Base-by-base conservation (phyloP, 2,113 vertebrate genomes). In the Oceanites oceanicus region DNA sequence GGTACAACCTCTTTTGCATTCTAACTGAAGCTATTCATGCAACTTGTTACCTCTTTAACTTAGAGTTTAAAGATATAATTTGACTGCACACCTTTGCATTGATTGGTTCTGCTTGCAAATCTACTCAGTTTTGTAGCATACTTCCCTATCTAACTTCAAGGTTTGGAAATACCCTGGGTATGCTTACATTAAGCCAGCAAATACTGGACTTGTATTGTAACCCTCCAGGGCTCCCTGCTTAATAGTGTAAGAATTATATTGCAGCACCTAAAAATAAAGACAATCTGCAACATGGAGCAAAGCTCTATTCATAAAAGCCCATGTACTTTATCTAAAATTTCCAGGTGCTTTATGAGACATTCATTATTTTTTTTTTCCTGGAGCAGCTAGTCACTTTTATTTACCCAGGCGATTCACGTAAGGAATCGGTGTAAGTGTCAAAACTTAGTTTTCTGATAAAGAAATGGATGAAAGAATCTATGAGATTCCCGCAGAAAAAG, bases 371-470 rank as follows among this genome's bases (percentile, higher is more conserved):
- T 82, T 72, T 52, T 61, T 49, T 47, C 27, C 30, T 67, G 40
- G 42, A 94, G 32, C 18, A 78, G 14, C 10, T 88, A 65, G 56
- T 81, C 29, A 66, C 23, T 63, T 94, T 84, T 92, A 75, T 92
- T 87, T 92, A 87, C 61, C 36, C 11, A n/a, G 50, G 11, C 32
- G 61, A 55, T n/a, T 47, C 34, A 18, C 32, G 13, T 52, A 73
- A 94, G 61, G 30, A 77, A 50, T 36, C 74, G 61, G 27, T 68
- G 11, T 89, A 88, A 92, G 38, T 63, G 55, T 82, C 68, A 92
- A 89, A 94, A 95, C 36, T 94, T 47, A 83, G 34, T 91, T 79
- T 90, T 59, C n/a, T 84, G 36, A 58, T 23, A 95, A 50, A 82
- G 30, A 76, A 71, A 71, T 53, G 55, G 30, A 63, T 87, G 38